Conservation (phyloP, 2,888 invertebrate species). For the Vandiemenella viatica region DNA sequence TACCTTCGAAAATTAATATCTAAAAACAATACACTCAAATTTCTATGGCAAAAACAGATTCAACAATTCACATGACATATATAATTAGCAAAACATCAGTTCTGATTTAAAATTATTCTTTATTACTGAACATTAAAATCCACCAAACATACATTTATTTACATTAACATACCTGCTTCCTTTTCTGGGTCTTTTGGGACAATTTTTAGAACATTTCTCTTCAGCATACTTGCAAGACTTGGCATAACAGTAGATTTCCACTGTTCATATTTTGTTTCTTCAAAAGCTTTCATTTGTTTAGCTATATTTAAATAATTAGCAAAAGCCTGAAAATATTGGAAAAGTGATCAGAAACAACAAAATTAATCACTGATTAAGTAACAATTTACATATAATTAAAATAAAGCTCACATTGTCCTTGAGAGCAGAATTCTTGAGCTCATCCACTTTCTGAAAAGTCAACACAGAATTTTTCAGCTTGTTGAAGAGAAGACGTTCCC, state of each 20-base stretch:
- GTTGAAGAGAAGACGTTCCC: conserved; percentile 66
- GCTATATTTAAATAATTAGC: conserved; percentile 60
- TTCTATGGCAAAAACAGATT: too few species aligned
- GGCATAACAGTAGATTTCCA: conserved; percentile 51
- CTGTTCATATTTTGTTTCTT: conserved; percentile 52
- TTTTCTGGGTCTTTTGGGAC: conserved; percentile 18
- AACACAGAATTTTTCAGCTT: conserved; percentile 66
- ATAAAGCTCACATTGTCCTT: conserved; percentile 40
- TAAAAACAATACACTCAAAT: too few species aligned
- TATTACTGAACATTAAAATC: too few species aligned
- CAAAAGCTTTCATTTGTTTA: conserved; percentile 57
- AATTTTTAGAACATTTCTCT: conserved; percentile 49
- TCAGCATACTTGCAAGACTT: conserved; percentile 50
- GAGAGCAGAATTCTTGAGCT: conserved; percentile 54
- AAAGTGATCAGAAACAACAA: neutral
- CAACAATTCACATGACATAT: too few species aligned
- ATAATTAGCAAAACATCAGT: too few species aligned
- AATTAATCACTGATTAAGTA: neutral
- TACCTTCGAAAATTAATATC: too few species aligned
- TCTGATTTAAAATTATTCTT: too few species aligned
- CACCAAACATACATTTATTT: too few species aligned
- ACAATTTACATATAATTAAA: neutral
- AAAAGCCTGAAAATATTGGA: conserved; percentile 37
- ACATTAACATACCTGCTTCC: too few species aligned
- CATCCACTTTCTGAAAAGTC: conserved; percentile 59